Evolutionary conservation across 2,113 vertebrate genomes (phyloP).

Genomic region (Thunnus maccoyii): DNA sequence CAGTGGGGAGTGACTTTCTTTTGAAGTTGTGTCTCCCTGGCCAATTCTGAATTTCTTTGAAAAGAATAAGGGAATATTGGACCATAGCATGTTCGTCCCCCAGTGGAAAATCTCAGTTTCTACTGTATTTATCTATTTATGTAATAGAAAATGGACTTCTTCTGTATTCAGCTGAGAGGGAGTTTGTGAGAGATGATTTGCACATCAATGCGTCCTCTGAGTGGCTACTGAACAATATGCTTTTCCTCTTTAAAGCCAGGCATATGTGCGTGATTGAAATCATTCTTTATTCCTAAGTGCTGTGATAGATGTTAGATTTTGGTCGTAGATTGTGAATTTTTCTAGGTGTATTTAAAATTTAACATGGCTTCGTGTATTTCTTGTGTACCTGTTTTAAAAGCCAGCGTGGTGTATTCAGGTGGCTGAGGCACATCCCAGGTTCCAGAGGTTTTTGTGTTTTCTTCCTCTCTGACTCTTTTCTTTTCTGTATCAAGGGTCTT

Average conservation of each 20-base stretch:
- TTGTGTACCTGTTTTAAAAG: background rate
- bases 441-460: background rate
- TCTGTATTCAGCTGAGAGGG: constrained; percentile 42
- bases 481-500: background rate
- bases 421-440: background rate
- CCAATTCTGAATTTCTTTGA: constrained; percentile 65
- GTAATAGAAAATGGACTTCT: constrained; percentile 56
- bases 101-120: constrained; percentile 30
- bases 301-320: constrained; percentile 29
- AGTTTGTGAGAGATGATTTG: constrained; percentile 57
- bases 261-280: constrained; percentile 51
- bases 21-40: constrained; percentile 73
- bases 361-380: constrained; percentile 9
- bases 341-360: background rate
- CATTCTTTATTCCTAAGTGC: constrained; percentile 26
- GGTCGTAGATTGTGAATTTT: background rate
- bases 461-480: background rate
- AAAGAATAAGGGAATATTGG: constrained; percentile 62
- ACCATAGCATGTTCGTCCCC: constrained; percentile 51
- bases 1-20: constrained; percentile 67
- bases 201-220: constrained; percentile 65
- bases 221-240: constrained; percentile 50
- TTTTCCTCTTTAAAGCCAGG: constrained; percentile 43
- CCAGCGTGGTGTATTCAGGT: background rate
- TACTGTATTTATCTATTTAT: constrained; percentile 68